phyloP scores from a whole-genome alignment of 2,113 vertebrate species.

The Campylorhamphus procurvoides region DNA sequence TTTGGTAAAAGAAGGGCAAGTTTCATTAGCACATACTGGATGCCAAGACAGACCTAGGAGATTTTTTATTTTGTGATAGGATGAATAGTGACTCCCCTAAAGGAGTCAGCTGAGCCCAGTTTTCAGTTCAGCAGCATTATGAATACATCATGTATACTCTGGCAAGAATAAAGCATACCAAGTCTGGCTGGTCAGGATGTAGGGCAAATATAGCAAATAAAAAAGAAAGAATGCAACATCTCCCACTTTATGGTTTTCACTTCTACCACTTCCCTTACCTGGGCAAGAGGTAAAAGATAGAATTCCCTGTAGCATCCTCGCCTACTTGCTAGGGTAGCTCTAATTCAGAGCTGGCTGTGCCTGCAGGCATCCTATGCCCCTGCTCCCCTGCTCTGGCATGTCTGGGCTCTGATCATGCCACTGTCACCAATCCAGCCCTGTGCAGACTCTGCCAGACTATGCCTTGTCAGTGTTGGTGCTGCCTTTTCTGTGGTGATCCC shows the following conservation, averaged over 20 bases:
- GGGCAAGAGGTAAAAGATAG: not conserved
- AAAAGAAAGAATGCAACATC: not conserved
- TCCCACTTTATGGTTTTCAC: not conserved
- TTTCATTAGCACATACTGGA: not conserved
- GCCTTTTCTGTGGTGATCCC: not conserved
- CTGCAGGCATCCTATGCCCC: not conserved
- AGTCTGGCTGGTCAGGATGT: not conserved
- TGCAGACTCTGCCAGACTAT: not conserved
- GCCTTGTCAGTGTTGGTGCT: accelerated
- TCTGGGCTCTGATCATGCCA: accelerated
- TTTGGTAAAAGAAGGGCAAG: not conserved
- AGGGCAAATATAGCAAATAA: not conserved
- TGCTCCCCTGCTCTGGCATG: not conserved
- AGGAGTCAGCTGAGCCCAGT: not conserved
- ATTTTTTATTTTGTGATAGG: not conserved
- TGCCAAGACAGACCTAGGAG: not conserved
- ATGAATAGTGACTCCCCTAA: not conserved
- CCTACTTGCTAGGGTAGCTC: not conserved
- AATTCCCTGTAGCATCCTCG: not conserved
- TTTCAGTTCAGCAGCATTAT: not conserved
- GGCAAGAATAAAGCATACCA: not conserved
- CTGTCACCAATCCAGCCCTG: not conserved
- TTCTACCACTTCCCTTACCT: not conserved
- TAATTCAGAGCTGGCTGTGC: not conserved
- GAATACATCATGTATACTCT: accelerated